A percentile compares a stretch with the other conserved stretches of the same genome.
These are phyloP conservation scores for Hystrix cristata DNA, from an alignment of 2,113 vertebrate species.

Conservation along the genomic window DNA sequence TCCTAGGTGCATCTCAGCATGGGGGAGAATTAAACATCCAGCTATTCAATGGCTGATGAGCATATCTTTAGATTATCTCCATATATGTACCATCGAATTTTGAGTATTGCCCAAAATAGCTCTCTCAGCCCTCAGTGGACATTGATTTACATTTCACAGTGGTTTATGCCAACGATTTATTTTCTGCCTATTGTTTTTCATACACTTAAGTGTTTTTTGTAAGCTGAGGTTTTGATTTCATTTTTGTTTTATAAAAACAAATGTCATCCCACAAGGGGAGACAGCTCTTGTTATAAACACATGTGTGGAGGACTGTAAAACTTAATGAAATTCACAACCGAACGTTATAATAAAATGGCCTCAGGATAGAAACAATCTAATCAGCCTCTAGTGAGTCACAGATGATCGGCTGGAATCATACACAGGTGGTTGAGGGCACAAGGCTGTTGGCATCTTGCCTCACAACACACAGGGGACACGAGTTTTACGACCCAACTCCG, in stretches of 20 bases:
- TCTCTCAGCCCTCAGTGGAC: background rate
- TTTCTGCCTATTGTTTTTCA: constrained; percentile 43
- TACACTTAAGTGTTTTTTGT: constrained; percentile 37
- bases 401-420: constrained; percentile 57
- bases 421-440: constrained; percentile 78
- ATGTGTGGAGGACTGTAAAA: constrained; percentile 70
- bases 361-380: constrained; percentile 69
- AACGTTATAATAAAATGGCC: constrained; percentile 72
- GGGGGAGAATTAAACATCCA: background rate
- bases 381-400: constrained; percentile 72
- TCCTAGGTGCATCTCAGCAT: background rate
- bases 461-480: constrained; percentile 63
- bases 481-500: constrained; percentile 62
- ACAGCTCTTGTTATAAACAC: constrained; percentile 73
- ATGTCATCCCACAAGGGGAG: constrained; percentile 76
- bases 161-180: background rate
- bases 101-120: background rate
- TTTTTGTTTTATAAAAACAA: constrained; percentile 79
- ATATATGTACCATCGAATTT: background rate
- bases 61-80: background rate
- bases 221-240: constrained; percentile 67
- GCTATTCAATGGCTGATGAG: background rate
- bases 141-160: background rate
- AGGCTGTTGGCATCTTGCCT: constrained; percentile 64
- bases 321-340: constrained; percentile 80